Percentiles rank a stretch among this genome's conserved stretches.
phyloP scores from a whole-genome alignment of 2,113 vertebrate species.

The Axis porcinus region DNA sequence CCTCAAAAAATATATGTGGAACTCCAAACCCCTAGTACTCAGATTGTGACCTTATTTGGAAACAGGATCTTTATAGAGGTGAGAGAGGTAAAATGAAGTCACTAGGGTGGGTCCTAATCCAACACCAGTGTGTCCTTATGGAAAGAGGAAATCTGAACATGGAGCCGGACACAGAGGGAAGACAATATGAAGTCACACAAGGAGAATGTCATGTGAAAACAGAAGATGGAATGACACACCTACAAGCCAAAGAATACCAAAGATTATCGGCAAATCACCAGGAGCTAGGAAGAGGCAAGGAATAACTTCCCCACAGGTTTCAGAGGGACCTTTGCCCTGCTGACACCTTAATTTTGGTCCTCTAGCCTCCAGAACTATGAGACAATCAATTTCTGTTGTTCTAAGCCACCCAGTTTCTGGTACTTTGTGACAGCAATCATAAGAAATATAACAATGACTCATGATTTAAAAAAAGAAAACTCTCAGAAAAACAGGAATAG shows the following conservation, averaged over 20 bases:
- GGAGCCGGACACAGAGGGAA: background rate
- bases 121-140: background rate
- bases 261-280: fast-evolving
- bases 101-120: background rate
- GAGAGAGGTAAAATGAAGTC: background rate
- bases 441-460: background rate
- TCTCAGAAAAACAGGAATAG: background rate
- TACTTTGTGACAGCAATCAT: background rate
- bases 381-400: background rate
- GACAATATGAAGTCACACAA: background rate
- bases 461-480: background rate
- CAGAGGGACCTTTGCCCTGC: background rate
- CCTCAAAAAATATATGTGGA: background rate
- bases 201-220: fast-evolving
- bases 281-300: background rate
- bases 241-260: fast-evolving
- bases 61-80: background rate
- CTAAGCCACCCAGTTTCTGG: background rate
- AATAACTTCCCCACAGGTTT: no score
- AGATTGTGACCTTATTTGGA: background rate
- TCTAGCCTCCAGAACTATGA: background rate
- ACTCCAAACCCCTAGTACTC: background rate
- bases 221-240: no score
- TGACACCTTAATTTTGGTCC: background rate
- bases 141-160: background rate